Percentiles rank a stretch among this genome's conserved stretches.
These are phyloP conservation scores for Microcebus ravelobensis DNA, from an alignment of 2,113 vertebrate species.

Conservation along the genomic window DNA sequence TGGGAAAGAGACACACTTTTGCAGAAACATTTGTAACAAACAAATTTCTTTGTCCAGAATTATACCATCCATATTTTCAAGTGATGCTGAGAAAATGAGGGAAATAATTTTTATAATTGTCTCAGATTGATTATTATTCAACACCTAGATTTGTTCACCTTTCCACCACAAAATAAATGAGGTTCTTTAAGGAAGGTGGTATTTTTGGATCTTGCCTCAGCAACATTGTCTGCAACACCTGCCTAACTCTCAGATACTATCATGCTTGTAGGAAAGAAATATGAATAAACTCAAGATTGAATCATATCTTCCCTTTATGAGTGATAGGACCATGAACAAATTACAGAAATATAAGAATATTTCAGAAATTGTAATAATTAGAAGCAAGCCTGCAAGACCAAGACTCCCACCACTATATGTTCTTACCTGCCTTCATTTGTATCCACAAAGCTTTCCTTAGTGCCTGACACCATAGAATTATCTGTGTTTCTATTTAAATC, in stretches of 20 bases:
- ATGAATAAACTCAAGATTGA: background rate
- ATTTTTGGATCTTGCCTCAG: background rate
- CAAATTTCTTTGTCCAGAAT: background rate
- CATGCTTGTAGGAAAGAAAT: background rate
- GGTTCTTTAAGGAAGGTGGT: background rate
- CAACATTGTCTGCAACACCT: background rate
- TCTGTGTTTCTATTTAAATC: background rate
- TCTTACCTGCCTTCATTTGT: background rate
- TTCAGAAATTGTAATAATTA: background rate
- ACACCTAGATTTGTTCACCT: background rate
- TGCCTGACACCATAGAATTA: background rate
- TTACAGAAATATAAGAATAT: background rate
- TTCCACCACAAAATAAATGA: background rate
- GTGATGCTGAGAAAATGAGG: background rate
- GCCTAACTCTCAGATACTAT: background rate
- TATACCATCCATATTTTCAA: background rate
- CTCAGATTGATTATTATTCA: background rate
- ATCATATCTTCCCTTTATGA: background rate
- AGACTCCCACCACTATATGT: background rate
- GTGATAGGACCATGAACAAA: background rate
- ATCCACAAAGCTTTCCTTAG: background rate
- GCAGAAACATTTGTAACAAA: background rate
- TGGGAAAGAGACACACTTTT: background rate
- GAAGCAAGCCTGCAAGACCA: background rate
- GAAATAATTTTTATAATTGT: background rate